Percentiles rank a stretch among this genome's conserved stretches.
Conservation (phyloP, 2,888 invertebrate species). For the Tenthredo scrophulariae region DNA sequence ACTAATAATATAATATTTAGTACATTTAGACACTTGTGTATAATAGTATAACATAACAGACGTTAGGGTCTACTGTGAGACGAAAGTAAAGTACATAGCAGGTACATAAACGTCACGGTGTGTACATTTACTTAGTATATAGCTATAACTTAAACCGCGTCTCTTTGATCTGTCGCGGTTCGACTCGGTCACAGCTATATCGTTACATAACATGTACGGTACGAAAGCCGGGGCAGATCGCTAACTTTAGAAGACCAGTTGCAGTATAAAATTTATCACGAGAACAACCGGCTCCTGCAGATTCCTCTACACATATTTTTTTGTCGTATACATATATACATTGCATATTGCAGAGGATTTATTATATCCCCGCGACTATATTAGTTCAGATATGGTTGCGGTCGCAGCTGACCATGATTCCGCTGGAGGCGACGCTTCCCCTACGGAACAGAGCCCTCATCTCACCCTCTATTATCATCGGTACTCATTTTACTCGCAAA, state of each 20-base stretch:
- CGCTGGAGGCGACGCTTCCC: background rate
- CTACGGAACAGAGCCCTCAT: background rate
- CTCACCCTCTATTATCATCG: conserved; percentile 83
- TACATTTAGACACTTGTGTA: background rate
- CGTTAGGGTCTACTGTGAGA: background rate
- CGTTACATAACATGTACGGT: background rate
- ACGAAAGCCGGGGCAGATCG: background rate
- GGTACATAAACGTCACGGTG: background rate
- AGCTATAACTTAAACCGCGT: background rate
- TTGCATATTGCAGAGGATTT: background rate
- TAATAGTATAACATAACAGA: background rate
- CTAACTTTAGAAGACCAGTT: background rate
- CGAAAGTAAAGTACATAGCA: background rate
- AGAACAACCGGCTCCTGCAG: background rate
- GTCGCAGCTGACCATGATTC: background rate
- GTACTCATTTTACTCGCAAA: conserved; percentile 88
- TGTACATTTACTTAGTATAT: background rate
- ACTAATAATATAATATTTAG: conserved; percentile 5
- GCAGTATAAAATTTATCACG: background rate
- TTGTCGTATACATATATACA: background rate
- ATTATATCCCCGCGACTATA: background rate
- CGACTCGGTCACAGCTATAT: background rate
- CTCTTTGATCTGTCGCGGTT: background rate
- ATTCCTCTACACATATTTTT: background rate
- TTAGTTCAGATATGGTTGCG: conserved; percentile 9